These are phyloP conservation scores for Linnaemya tessellans DNA, from an alignment of 2,888 invertebrate species.

Conservation along the genomic window DNA sequence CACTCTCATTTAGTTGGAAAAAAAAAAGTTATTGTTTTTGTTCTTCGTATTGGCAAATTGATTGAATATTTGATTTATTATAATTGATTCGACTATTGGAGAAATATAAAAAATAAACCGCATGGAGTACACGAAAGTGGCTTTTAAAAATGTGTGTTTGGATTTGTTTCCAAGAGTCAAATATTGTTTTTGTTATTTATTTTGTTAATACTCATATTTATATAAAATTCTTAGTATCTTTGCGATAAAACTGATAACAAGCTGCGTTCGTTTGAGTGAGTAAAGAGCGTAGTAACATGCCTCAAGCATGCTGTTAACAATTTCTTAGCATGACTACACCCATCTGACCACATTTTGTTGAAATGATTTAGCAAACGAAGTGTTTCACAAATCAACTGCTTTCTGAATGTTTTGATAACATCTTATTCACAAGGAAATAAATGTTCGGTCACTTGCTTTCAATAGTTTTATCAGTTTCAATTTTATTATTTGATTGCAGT, in stretches of 20 bases:
- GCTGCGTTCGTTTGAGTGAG: not conserved
- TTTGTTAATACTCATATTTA: not conserved
- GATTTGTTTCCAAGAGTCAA: not conserved
- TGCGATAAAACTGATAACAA: constrained; percentile 1
- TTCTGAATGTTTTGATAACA: too few relatives aligned
- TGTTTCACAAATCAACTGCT: not conserved
- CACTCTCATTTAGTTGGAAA: not conserved
- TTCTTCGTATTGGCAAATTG: constrained; percentile 26
- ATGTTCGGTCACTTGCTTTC: too few relatives aligned
- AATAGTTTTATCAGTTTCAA: too few relatives aligned
- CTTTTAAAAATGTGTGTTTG: not conserved
- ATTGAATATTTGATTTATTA: constrained; percentile 6
- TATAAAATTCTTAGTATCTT: not conserved
- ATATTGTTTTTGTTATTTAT: not conserved
- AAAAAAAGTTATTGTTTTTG: not conserved
- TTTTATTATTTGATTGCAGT: too few relatives aligned
- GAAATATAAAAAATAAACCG: not conserved
- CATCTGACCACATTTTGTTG: not conserved
- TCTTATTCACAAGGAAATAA: too few relatives aligned
- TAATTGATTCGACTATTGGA: not conserved
- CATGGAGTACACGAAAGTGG: not conserved
- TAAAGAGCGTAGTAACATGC: not conserved
- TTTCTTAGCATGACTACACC: not conserved
- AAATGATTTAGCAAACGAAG: not conserved
- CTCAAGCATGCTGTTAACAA: not conserved